Base-by-base conservation (phyloP, 2,113 vertebrate species). In the Oryzias woworae region DNA sequence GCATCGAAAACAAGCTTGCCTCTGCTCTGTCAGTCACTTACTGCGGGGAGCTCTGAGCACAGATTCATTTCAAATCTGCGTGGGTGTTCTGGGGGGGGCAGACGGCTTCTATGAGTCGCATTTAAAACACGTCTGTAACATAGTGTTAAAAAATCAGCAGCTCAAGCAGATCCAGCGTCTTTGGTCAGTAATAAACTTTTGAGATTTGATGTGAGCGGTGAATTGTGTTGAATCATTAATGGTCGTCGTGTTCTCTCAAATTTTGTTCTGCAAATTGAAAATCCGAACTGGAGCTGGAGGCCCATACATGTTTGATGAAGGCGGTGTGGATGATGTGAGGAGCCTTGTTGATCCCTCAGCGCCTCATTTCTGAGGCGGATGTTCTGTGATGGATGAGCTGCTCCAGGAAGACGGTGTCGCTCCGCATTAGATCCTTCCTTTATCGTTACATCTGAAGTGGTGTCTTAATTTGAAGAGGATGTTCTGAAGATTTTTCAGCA, bases 61-160 rank as follows among this genome's bases (percentile, higher is more conserved):
- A 66, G 61, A 80, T 77, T 79, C 63, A 73, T 86, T 85, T 80
- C 53, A 78, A 80, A 83, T 73, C 69, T 16, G 47, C 69, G 10
- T 66, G 69, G 73, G 58, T 70, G 80, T 76, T 82, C 66, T 41
- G 58, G 24, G 66, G 77, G 78, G 71, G 57, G 58, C n/a, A 16
- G 24, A 1, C 5, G 1, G 36, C 53, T 55, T 53, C 24, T 14
- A 15, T 2, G 7, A 17, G 12, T 23, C 20, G 12, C 14, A n/a
- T 53, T 31, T 17, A 48, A 47, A 36, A 10, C 45, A 45, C 3
- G 31, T 62, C 45, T 58, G 26, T 22, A 42, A 1, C 8, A 49
- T 13, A 15, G 13, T 63, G 18, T 43, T 46, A 15, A 56, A 31
- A 65, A 43, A 56, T 36, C 36, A 12, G 26, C 26, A 6, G 26